Conservation (phyloP, 2,113 vertebrate genomes). For the Etia nguti region DNA sequence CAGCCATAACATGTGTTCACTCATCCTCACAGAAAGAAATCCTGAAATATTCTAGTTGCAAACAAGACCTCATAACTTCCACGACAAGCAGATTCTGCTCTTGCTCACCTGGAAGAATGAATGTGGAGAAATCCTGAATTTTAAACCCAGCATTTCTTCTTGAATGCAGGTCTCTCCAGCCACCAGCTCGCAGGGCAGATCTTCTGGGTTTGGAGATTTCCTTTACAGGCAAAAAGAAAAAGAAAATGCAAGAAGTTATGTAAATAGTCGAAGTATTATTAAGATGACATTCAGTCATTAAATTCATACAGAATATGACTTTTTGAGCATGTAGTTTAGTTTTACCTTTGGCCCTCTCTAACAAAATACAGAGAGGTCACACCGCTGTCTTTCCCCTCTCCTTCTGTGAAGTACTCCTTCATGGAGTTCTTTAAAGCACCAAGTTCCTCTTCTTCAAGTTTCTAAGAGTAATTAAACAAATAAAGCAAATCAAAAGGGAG, state of each 20-base stretch:
- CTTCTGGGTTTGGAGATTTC: constrained; percentile 85
- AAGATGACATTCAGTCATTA: background rate
- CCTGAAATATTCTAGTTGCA: background rate
- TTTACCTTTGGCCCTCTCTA: constrained; percentile 88
- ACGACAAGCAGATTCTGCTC: background rate
- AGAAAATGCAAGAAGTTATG: fast-evolving
- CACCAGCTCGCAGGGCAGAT: constrained; percentile 85
- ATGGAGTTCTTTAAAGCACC: constrained; percentile 77
- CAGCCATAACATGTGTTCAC: background rate
- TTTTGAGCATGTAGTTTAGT: background rate
- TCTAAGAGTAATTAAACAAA: constrained; percentile 63
- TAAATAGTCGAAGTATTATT: background rate
- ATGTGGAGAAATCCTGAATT: constrained; percentile 91
- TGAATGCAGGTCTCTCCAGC: constrained; percentile 84
- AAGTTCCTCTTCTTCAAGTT: constrained; percentile 79
- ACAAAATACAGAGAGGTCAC: constrained; percentile 91
- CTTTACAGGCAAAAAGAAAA: constrained; percentile 49
- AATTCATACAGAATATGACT: background rate
- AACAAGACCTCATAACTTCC: background rate
- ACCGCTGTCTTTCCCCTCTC: constrained; percentile 79
- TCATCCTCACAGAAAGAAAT: background rate
- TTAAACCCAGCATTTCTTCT: constrained; percentile 87
- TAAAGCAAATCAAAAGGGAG: background rate
- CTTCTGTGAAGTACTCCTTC: constrained; percentile 79
- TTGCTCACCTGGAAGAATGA: constrained; percentile 91